phyloP scores from a whole-genome alignment of 2,888 invertebrate genomes.

The Yponomeuta malinellus region DNA sequence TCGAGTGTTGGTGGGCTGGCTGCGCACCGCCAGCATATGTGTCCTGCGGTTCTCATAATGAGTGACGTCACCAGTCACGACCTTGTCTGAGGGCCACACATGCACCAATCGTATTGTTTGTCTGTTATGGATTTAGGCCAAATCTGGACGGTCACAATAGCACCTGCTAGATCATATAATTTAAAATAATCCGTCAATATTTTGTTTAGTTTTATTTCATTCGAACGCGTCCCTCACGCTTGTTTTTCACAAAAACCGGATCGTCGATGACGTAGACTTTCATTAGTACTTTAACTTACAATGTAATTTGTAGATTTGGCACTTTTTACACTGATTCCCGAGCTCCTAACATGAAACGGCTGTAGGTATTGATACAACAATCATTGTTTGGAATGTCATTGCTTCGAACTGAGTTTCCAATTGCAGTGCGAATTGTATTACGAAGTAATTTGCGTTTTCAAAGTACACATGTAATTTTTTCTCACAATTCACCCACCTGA shows the following conservation, averaged over 20 bases:
- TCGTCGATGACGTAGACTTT: not conserved
- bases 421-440: too few relatives aligned
- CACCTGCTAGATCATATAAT: not conserved
- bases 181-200: conserved; percentile 11
- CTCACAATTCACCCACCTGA: not conserved
- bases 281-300: not conserved
- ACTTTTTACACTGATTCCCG: not conserved
- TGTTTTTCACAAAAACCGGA: not conserved
- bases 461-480: not conserved
- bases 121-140: conserved; percentile 23
- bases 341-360: not conserved
- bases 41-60: conserved; percentile 53
- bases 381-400: not conserved
- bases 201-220: not conserved
- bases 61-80: conserved; percentile 55
- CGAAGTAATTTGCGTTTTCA: too few relatives aligned
- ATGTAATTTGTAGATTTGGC: not conserved
- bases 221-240: not conserved
- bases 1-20: conserved; percentile 18
- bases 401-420: not conserved
- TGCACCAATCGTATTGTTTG: conserved; percentile 39
- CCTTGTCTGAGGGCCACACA: conserved; percentile 54
- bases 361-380: not conserved
- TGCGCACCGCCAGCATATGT: conserved; percentile 38
- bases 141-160: not conserved